These are phyloP conservation scores for Trichoplusia ni DNA, from an alignment of 1,140 invertebrate species.

Conservation along the genomic window DNA sequence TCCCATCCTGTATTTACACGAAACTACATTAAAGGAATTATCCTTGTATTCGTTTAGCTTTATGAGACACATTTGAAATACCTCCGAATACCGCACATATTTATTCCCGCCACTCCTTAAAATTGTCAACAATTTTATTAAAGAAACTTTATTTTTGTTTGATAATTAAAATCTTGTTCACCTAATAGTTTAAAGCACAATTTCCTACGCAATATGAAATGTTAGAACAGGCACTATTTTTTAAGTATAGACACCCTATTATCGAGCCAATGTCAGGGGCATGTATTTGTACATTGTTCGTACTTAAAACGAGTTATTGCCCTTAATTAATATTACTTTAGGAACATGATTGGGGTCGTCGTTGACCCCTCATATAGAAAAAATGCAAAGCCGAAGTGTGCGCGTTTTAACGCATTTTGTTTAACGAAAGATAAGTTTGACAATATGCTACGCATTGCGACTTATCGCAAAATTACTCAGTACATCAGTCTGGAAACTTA, in stretches of 20 bases:
- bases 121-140: constrained; percentile 5
- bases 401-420: constrained; percentile 10
- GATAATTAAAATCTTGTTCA: constrained; percentile 10
- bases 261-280: constrained; percentile 17
- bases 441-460: constrained; percentile 18
- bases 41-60: not conserved
- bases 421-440: constrained; percentile 21
- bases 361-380: constrained; percentile 6
- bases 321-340: constrained; percentile 16
- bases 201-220: constrained; percentile 30
- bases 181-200: constrained; percentile 24
- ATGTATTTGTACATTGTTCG: constrained; percentile 12
- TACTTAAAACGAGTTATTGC: constrained; percentile 12
- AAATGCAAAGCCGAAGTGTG: constrained; percentile 24
- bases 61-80: constrained; percentile 1
- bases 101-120: not conserved
- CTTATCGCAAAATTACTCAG: constrained; percentile 6
- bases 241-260: constrained; percentile 10
- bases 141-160: constrained; percentile 2
- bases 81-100: constrained; percentile 7
- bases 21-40: not conserved
- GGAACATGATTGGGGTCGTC: constrained; percentile 24
- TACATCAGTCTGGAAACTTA: constrained; percentile 30
- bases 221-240: constrained; percentile 31
- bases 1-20: not conserved